Evolutionary conservation across 2,888 invertebrate genomes (phyloP).

Genomic region (Nymphalis c-album): DNA sequence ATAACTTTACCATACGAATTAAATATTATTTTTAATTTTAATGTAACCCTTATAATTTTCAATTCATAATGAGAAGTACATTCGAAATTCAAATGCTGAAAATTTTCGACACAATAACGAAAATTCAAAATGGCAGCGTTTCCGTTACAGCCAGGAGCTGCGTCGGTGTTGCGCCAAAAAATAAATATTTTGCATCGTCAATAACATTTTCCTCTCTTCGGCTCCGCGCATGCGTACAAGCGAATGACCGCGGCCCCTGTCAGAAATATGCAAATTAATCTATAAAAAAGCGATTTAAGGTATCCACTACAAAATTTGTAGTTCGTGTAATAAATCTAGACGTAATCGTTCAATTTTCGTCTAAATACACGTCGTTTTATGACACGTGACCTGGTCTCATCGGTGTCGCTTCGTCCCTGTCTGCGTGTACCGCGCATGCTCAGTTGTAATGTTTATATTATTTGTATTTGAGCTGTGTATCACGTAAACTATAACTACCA

Average conservation of each 20-base stretch:
- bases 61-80: background rate
- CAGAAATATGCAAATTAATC: slow-evolving; percentile 81
- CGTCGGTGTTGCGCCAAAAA: slow-evolving; percentile 64
- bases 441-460: slow-evolving; percentile 81
- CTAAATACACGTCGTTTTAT: slow-evolving; percentile 34
- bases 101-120: slow-evolving; percentile 21
- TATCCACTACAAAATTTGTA: slow-evolving; percentile 56
- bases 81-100: slow-evolving; percentile 3
- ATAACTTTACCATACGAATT: slow-evolving; percentile 34
- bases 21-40: slow-evolving; percentile 8
- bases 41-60: background rate
- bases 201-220: slow-evolving; percentile 64
- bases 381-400: background rate
- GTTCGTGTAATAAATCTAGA: slow-evolving; percentile 40
- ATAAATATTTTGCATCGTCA: slow-evolving; percentile 80
- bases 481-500: slow-evolving; percentile 83
- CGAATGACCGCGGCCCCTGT: slow-evolving; percentile 58
- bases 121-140: slow-evolving; percentile 47
- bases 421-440: slow-evolving; percentile 74
- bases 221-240: slow-evolving; percentile 66
- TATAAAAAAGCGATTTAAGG: slow-evolving; percentile 71
- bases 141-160: slow-evolving; percentile 41
- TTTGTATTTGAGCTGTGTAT: slow-evolving; percentile 83
- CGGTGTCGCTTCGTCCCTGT: slow-evolving; percentile 56
- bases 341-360: slow-evolving; percentile 37